Evolutionary conservation across 2,797 vertebrate species (phyloP).

Genomic region (Coendou prehensilis): DNA sequence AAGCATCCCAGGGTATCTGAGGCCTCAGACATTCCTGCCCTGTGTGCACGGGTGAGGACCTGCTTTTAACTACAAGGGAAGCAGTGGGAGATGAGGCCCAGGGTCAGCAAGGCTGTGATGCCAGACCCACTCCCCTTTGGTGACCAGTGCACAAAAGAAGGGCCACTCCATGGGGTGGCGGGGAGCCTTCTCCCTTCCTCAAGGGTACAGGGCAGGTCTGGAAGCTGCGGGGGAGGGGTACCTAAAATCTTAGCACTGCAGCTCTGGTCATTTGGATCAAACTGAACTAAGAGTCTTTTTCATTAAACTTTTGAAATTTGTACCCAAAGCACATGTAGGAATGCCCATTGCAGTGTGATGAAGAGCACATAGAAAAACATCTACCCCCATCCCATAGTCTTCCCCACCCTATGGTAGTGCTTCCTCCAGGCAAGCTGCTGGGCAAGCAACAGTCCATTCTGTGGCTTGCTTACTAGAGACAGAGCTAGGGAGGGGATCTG

Average conservation of each 20-base stretch:
- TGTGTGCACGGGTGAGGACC: neutral
- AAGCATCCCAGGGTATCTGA: neutral
- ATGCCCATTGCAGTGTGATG: neutral
- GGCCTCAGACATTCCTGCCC: neutral
- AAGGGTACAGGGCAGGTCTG: neutral
- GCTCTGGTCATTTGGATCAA: neutral
- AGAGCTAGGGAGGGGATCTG: too few relatives aligned
- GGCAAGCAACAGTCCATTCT: neutral
- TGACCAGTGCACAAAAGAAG: neutral
- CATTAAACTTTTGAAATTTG: neutral
- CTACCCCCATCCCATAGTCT: too few relatives aligned
- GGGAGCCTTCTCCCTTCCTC: neutral
- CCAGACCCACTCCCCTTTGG: neutral
- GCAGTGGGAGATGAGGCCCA: neutral
- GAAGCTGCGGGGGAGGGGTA: neutral
- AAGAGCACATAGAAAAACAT: neutral
- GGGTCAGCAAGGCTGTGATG: neutral
- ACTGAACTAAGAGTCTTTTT: neutral
- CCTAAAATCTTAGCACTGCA: neutral
- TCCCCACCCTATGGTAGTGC: too few relatives aligned
- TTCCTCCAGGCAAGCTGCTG: neutral
- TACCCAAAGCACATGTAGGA: neutral
- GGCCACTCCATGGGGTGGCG: neutral
- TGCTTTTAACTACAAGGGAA: neutral
- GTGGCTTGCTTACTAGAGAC: neutral